Evolutionary conservation across 2,888 invertebrate genomes (phyloP).

Genomic region (Galerucella nymphaeae): DNA sequence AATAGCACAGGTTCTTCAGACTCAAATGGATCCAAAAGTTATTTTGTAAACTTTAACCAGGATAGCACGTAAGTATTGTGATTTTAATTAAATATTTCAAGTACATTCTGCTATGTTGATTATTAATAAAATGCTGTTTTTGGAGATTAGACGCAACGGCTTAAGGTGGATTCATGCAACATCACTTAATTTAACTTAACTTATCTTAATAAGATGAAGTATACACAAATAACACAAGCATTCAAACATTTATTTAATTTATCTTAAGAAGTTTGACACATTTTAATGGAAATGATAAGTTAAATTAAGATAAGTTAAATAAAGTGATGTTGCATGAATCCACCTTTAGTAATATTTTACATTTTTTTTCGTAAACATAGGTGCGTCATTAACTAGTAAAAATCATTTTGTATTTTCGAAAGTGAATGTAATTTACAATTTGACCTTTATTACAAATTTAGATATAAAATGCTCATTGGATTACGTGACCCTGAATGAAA

Average conservation of each 20-base stretch:
- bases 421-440: conserved; percentile 15
- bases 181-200: no score
- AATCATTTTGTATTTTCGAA: conserved; percentile 12
- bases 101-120: neutral
- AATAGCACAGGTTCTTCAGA: conserved; percentile 84
- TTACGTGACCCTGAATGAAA: conserved; percentile 29
- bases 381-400: conserved; percentile 28
- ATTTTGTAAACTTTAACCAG: conserved; percentile 97
- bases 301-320: no score
- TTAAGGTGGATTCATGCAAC: no score
- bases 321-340: no score
- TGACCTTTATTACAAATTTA: conserved; percentile 23
- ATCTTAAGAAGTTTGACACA: no score
- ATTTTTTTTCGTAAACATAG: conserved; percentile 17
- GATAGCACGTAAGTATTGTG: conserved; percentile 90
- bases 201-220: no score
- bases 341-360: conserved; percentile 7
- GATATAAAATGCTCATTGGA: conserved; percentile 11
- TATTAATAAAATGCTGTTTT: neutral
- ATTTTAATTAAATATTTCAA: conserved; percentile 5
- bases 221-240: no score
- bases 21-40: conserved; percentile 80
- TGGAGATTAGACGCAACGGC: conserved; percentile 3
- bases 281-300: no score
- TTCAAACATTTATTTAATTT: no score